These are phyloP conservation scores for Calyptomena viridis DNA, from an alignment of 2,113 vertebrate species.

Conservation along the genomic window DNA sequence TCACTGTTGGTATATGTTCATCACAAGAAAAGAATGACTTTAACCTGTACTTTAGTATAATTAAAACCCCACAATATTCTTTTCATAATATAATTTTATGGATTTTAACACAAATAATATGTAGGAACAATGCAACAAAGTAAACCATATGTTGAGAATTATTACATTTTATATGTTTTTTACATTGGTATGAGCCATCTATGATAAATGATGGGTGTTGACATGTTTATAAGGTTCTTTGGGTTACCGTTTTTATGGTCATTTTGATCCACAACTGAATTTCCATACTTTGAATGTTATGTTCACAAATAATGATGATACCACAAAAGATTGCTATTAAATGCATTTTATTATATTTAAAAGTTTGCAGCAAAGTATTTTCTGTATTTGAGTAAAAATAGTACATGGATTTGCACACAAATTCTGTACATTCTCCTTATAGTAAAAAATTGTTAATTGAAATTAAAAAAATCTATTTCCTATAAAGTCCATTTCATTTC, in stretches of 20 bases:
- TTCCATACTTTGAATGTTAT: conserved; percentile 60
- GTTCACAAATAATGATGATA: conserved; percentile 42
- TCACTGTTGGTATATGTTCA: conserved; percentile 87
- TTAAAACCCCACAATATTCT: conserved; percentile 76
- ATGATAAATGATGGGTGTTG: conserved; percentile 60
- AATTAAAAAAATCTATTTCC: conserved; percentile 52
- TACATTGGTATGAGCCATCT: conserved; percentile 68
- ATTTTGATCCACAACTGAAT: conserved; percentile 58
- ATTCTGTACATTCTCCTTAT: conserved; percentile 45
- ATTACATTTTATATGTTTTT: conserved; percentile 73
- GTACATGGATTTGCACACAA: conserved; percentile 48
- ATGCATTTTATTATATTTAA: conserved; percentile 57
- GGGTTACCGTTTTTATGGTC: conserved; percentile 60
- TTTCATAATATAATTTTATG: conserved; percentile 83
- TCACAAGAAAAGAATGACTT: conserved; percentile 72
- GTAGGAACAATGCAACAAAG: conserved; percentile 57
- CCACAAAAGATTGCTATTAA: conserved; percentile 58
- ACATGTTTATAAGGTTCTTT: conserved; percentile 68
- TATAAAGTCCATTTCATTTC: conserved; percentile 58
- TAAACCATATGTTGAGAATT: conserved; percentile 46
- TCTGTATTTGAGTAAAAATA: conserved; percentile 66
- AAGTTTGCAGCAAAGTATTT: conserved; percentile 49
- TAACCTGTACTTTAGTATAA: conserved; percentile 80
- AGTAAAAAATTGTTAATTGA: conserved; percentile 46
- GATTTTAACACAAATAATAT: conserved; percentile 70